Percentiles rank a stretch among this genome's conserved stretches.
Conservation (phyloP, 64 coral and sea anemone genomes). For the Platygyra sinensis region DNA sequence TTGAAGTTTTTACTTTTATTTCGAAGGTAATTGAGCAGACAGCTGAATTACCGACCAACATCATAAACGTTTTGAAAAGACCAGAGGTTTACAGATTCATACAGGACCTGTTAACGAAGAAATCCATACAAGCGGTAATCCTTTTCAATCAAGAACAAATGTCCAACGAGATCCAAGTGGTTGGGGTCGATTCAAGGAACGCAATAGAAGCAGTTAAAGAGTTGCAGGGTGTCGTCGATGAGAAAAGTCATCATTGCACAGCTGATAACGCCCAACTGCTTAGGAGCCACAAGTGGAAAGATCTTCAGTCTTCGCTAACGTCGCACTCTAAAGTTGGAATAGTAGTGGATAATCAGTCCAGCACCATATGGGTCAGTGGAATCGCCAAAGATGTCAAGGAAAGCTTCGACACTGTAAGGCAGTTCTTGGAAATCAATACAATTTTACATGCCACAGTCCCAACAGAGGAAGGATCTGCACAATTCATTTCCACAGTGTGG, state of each 20-base stretch:
- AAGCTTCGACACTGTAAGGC: neutral
- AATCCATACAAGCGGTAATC: neutral
- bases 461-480: constrained; percentile 4
- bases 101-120: neutral
- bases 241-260: constrained; percentile 34
- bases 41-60: neutral
- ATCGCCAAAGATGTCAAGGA: constrained; percentile 9
- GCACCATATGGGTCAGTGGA: constrained; percentile 53
- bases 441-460: constrained; percentile 8
- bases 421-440: constrained; percentile 62
- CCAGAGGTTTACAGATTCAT: neutral
- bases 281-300: constrained; percentile 17
- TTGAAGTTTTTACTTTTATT: neutral
- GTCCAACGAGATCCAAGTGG: constrained; percentile 35
- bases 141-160: constrained; percentile 26
- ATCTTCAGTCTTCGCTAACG: neutral
- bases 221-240: constrained; percentile 22
- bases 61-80: neutral
- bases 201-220: constrained; percentile 15
- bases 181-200: constrained; percentile 30
- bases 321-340: neutral
- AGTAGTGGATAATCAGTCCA: constrained; percentile 3
- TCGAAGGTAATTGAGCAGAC: neutral
- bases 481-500: constrained; percentile 44
- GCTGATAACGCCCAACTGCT: constrained; percentile 30